These are phyloP conservation scores for Epistrophe grossulariae DNA, from an alignment of 2,888 invertebrate species.

Conservation along the genomic window DNA sequence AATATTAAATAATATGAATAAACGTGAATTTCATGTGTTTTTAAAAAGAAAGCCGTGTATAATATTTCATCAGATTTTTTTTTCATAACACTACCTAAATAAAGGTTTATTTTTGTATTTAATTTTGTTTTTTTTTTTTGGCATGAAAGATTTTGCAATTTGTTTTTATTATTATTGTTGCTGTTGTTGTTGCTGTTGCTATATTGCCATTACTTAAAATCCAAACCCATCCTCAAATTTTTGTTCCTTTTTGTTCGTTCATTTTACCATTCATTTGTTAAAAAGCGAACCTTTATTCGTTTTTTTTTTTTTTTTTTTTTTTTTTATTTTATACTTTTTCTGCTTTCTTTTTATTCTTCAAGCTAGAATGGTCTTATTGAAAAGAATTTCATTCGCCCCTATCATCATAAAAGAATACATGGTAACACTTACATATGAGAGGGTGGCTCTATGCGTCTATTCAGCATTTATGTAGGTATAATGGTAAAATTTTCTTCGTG, in stretches of 20 bases:
- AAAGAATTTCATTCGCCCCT: neutral
- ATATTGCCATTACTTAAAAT: constrained; percentile 60
- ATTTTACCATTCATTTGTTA: constrained; percentile 21
- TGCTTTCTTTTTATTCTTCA: constrained; percentile 6
- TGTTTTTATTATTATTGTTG: constrained; percentile 65
- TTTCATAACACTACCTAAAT: constrained; percentile 67
- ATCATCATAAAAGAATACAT: neutral
- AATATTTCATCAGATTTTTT: constrained; percentile 68
- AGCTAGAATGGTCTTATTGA: constrained; percentile 21
- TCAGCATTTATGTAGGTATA: neutral
- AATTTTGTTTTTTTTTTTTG: neutral
- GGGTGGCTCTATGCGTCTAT: neutral
- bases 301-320: neutral
- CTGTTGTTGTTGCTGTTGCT: neutral
- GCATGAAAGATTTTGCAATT: constrained; percentile 52
- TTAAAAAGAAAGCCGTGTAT: constrained; percentile 1
- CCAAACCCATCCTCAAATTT: neutral
- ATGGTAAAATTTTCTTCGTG: neutral
- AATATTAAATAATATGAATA: neutral
- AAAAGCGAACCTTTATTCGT: constrained; percentile 18
- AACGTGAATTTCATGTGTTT: neutral
- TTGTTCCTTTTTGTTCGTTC: neutral
- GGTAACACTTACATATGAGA: neutral
- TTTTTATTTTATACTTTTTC: neutral
- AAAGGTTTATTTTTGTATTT: constrained; percentile 56